A percentile compares a stretch with the other conserved stretches of the same genome.
Evolutionary conservation across 2,888 invertebrate species (phyloP).

Genomic region (Caenorhabditis afra): DNA sequence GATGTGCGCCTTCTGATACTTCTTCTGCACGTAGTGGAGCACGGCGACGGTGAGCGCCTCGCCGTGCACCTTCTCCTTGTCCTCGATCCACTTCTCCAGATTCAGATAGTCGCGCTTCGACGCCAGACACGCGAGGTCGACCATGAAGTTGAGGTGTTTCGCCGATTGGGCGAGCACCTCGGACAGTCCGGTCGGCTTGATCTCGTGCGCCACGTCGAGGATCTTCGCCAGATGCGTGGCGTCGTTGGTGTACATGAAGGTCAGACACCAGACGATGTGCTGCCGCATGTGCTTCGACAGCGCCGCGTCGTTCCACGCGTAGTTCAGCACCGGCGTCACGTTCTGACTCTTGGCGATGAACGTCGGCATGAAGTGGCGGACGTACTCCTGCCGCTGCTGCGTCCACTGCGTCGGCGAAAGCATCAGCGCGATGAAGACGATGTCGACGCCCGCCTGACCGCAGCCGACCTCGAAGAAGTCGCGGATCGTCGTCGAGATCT

Average conservation of each 20-base stretch:
- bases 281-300: slow-evolving; percentile 84
- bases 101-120: slow-evolving; percentile 97
- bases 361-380: slow-evolving; percentile 18
- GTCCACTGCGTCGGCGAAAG: slow-evolving; percentile 85
- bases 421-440: slow-evolving; percentile 90
- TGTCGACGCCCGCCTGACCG: slow-evolving; percentile 87
- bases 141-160: slow-evolving; percentile 91
- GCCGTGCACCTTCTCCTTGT: slow-evolving; percentile 96
- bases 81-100: slow-evolving; percentile 97
- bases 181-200: slow-evolving; percentile 86
- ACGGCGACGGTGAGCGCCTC: slow-evolving; percentile 69
- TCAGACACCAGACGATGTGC: slow-evolving; percentile 98
- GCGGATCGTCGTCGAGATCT: slow-evolving; percentile 88
- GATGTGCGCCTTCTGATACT: slow-evolving; percentile 32
- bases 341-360: slow-evolving; percentile 92
- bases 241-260: slow-evolving; percentile 91
- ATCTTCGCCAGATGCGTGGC: slow-evolving; percentile 88
- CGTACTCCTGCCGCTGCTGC: slow-evolving; percentile 14
- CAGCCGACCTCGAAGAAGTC: slow-evolving; percentile 73
- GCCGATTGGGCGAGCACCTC: slow-evolving; percentile 90
- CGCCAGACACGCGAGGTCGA: slow-evolving; percentile 97
- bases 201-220: slow-evolving; percentile 85
- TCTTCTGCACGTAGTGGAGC: slow-evolving; percentile 63
- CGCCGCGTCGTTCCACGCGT: slow-evolving; percentile 87
- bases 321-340: slow-evolving; percentile 94